These are phyloP conservation scores for Polydrusus cervinus DNA, from an alignment of 2,888 invertebrate species.

Conservation along the genomic window DNA sequence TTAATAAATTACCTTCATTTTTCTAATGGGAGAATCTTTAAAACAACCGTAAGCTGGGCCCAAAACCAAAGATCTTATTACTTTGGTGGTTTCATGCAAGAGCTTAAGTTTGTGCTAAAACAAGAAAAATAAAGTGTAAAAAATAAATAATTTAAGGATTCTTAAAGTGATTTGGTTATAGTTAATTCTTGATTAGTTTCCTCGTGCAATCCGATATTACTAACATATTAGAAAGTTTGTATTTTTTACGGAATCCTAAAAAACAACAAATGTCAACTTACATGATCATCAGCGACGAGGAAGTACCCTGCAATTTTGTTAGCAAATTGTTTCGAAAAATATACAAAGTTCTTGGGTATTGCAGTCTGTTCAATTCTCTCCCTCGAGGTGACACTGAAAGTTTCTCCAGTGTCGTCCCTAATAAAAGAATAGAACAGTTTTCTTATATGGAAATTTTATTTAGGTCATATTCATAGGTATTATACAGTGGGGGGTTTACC, in stretches of 20 bases:
- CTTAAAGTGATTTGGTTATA: too few relatives aligned
- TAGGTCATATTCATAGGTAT: too few relatives aligned
- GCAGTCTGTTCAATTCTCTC: slow-evolving; percentile 79
- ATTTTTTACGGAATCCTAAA: neutral
- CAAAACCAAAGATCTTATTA: slow-evolving; percentile 78
- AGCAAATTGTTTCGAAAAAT: slow-evolving; percentile 54
- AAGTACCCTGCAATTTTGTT: slow-evolving; percentile 66
- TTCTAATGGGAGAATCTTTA: slow-evolving; percentile 72
- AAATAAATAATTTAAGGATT: too few relatives aligned
- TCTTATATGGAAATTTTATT: too few relatives aligned
- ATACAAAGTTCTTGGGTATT: slow-evolving; percentile 72
- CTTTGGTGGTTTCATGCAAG: slow-evolving; percentile 77
- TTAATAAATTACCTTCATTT: slow-evolving; percentile 68
- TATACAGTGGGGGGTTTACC: too few relatives aligned
- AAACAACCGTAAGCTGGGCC: slow-evolving; percentile 80
- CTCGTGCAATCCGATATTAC: too few relatives aligned
- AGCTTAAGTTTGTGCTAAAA: slow-evolving; percentile 81
- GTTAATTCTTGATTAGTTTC: too few relatives aligned
- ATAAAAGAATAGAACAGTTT: slow-evolving; percentile 29
- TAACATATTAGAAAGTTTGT: too few relatives aligned
- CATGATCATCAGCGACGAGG: slow-evolving; percentile 75
- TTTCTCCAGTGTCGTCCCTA: slow-evolving; percentile 61
- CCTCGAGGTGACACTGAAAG: slow-evolving; percentile 70
- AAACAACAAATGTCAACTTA: neutral
- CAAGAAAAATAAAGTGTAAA: slow-evolving; percentile 29